A percentile compares a stretch with the other conserved stretches of the same genome.
Evolutionary conservation across 2,888 invertebrate species (phyloP).

Genomic region (Eurois occulta): DNA sequence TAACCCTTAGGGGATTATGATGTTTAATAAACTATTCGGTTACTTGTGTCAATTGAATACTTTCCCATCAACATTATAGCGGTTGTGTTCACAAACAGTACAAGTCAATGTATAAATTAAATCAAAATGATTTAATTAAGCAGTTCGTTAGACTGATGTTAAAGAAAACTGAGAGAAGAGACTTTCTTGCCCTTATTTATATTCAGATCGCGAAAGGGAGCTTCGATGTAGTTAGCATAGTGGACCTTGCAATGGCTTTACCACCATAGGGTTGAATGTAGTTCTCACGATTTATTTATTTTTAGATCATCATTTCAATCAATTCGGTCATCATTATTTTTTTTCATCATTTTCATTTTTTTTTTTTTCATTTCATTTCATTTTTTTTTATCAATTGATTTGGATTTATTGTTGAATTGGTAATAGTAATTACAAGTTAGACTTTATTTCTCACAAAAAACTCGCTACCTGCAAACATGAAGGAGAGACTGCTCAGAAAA

Average conservation of each 20-base stretch:
- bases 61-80: background rate
- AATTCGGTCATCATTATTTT: too few species aligned
- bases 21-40: background rate
- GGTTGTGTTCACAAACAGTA: background rate
- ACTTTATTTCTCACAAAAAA: too few species aligned
- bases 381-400: too few species aligned
- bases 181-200: background rate
- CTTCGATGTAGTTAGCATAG: background rate
- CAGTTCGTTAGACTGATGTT: background rate
- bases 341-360: too few species aligned
- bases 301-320: background rate
- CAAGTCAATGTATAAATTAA: background rate
- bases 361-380: too few species aligned
- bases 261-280: background rate
- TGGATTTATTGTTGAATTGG: background rate
- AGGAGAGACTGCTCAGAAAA: too few species aligned
- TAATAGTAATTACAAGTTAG: too few species aligned
- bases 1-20: background rate
- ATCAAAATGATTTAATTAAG: constrained; percentile 2
- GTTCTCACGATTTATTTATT: background rate
- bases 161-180: background rate
- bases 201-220: constrained; percentile 9
- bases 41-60: background rate
- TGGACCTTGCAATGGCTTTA: background rate
- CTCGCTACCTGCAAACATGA: too few species aligned